phyloP scores from a whole-genome alignment of 2,888 invertebrate genomes.

The Heteropelma amictum region DNA sequence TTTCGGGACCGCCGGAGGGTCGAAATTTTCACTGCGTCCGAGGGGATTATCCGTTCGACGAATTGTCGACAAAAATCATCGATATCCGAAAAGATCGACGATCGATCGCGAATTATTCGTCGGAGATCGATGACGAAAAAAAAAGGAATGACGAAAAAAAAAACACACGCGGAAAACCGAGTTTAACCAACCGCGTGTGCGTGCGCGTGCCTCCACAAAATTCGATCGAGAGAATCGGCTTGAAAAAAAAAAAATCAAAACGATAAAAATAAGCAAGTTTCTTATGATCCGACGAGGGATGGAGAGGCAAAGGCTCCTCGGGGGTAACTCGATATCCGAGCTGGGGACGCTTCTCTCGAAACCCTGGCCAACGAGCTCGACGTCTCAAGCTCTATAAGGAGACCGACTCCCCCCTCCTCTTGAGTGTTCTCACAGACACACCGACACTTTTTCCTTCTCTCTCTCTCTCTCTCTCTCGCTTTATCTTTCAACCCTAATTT shows the following conservation, averaged over 20 bases:
- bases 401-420: conserved; percentile 52
- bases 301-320: conserved; percentile 50
- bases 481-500: conserved; percentile 71
- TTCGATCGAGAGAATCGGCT: background rate
- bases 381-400: conserved; percentile 63
- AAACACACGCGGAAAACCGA: background rate
- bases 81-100: background rate
- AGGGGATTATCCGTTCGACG: no score
- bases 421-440: conserved; percentile 22
- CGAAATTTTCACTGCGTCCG: no score
- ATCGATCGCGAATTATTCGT: background rate
- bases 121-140: background rate
- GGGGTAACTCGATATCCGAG: conserved; percentile 62
- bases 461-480: conserved; percentile 66
- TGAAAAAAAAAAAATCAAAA: conserved; percentile 2
- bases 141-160: background rate
- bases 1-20: no score
- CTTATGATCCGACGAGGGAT: conserved; percentile 25
- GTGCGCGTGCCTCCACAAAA: no score
- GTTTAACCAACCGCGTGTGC: background rate
- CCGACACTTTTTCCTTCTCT: conserved; percentile 64
- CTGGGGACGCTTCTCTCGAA: conserved; percentile 66
- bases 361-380: conserved; percentile 71
- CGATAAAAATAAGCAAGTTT: background rate
- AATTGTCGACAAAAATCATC: no score